Base-by-base conservation (phyloP, 1,140 invertebrate genomes). In the Bemisia tabaci region DNA sequence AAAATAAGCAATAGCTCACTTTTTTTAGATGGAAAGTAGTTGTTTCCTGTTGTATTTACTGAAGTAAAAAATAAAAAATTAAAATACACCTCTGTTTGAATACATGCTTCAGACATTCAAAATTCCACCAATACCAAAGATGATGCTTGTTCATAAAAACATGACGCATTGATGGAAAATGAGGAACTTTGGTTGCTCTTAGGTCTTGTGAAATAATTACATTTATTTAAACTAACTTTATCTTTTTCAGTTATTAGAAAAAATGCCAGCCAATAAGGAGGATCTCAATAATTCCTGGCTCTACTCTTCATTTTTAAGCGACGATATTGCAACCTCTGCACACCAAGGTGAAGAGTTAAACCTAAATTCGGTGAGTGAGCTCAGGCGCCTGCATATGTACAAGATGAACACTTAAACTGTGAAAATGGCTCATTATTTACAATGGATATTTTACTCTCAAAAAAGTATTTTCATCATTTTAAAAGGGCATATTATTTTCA, bases 231-330 rank as follows among this genome's bases (percentile, higher is more conserved):
- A 22, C 22, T 61, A 25, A 22, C n/a, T n/a, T n/a, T n/a, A n/a
- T n/a, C n/a, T 61, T 25, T 25, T 61, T 5, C 24, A 61, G 60
- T n/a, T 61, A 25, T n/a, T 61, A 25, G 60, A 61, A 61, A 61
- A 25, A 61, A 25, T 25, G 5, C 60, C 60, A 5, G 5, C 22
- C 24, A 61, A 61, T n/a, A 22, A 22, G 22, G 60, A 22, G 5
- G n/a, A 61, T 61, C 24, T n/a, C 5, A 61, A 22, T n/a, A 61
- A 9, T 61, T 61, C 22, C 11, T 61, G 60, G 24, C n/a, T 22
- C 11, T 11, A n/a, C n/a, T 22, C 60, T 9, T 61, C 60, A 5
- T 22, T 61, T 25, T 61, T 22, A n/a, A 61, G 60, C 60, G 24
- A 61, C 5, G 24, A 25, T n/a, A 5, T 61, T 22, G n/a, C 24